Base-by-base conservation (phyloP, 2,888 invertebrate species). In the Oscheius sp. region DNA sequence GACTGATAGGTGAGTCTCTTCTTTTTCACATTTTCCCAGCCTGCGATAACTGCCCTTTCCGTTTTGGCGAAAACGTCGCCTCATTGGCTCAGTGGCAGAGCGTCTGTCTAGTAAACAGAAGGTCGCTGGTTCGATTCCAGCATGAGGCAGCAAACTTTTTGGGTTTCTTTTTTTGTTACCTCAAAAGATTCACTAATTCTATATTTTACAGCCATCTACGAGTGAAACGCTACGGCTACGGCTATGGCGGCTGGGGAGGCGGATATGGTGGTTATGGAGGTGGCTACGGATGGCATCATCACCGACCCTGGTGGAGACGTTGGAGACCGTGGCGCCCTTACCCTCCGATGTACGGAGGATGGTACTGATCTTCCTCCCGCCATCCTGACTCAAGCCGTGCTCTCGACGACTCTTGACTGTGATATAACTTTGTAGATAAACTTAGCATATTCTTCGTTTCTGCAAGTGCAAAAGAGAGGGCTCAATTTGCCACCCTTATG, bases 101-200 rank as follows among this genome's bases (percentile, higher is more conserved):
- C 84, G 84, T 84, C 84, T 84, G 84, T 84, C 84, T 85, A 84
- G 84, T 84, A 85, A 84, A 84, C 84, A 84, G 84, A 84, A 84
- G 84, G 84, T 84, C 84, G 80, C 83, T 84, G 83, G 83, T 83
- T 83, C 83, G 83, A 83, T 83, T 84, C 83, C 83, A 84, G 83
- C 83, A 83, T 82, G 81, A 81, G 83, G 83, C 83, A 83, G 65
- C 4, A 50, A 21, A 29, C 11, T 10, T 48, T 48, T 65, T 65
- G 48, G 47, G 11, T 4, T 13, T 9, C 50, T 50, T 13, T 50
- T 50, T 50, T 50, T 50, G 9, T 9, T n/a, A 57, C 29, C 37
- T 62, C 62, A 21, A 21, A 21, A 21, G 21, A 21, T 21, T 21
- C 21, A 21, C 21, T 21, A 21, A 21, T 21, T 21, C 21, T 21